Base-by-base conservation (phyloP, 2,888 invertebrate species). In the Chrysina gloriosa region DNA sequence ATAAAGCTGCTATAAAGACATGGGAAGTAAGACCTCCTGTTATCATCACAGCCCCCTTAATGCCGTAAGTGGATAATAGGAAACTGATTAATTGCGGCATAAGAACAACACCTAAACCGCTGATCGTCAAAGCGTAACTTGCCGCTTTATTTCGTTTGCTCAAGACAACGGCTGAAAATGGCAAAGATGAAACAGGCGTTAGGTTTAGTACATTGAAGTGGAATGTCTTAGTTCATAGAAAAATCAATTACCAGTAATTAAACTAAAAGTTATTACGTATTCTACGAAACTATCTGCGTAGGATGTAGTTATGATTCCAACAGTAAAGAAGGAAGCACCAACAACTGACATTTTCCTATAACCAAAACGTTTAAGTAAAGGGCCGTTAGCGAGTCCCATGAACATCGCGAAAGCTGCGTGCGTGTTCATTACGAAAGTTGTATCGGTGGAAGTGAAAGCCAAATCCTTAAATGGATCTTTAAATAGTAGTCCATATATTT, bases 381-480 rank as follows among this genome's bases (percentile, higher is more conserved):
- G 89, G 0, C 90, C 91, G 70, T 89, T 89, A 65, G 89, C 84
- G 66, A 91, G 83, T 0, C 90, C 90, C 23, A 89, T 77, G 9
- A 88, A 80, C 89, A 91, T 89, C 5, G 90, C 89, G 73, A 89
- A 86, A 23, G 90, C 89, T 72, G 89, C 86, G 78, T 91, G 90
- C 9, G 89, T 81, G 72, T 88, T 89, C 63, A 91, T 86, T 39
- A 91, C 87, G 16, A 89, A 81, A 1, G 89, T 85, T 4, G 86
- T 86, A 76, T 91, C 86, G 0, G 89, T 88, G 0, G 88, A 87
- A 5, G 87, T 83, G 65, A 91, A 81, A 2, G 85, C 85, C 1
- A 89, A 82, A 3, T 84, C 83, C 0, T 79, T 80, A 73, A 90
- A 89, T 2, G 86, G 86, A 74, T 88, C 87, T 83, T 89, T 88